These are phyloP conservation scores for Eretmocerus hayati DNA, from an alignment of 2,888 invertebrate species.

Conservation along the genomic window DNA sequence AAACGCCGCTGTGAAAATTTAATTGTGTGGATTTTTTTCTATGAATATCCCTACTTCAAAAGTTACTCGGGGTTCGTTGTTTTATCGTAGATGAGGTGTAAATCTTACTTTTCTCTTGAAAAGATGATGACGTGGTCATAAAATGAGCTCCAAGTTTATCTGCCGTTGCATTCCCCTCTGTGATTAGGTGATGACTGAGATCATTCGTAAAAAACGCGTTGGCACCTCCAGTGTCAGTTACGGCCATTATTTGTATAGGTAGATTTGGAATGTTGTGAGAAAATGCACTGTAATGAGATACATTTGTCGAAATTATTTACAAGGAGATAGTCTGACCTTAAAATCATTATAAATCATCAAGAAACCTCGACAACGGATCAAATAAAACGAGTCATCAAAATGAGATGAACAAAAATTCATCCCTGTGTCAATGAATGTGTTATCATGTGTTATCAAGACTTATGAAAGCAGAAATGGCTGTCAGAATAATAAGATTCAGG, in stretches of 20 bases:
- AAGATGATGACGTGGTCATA: constrained; percentile 80
- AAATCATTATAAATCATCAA: too few species aligned
- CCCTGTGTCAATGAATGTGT: too few species aligned
- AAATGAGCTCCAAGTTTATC: constrained; percentile 86
- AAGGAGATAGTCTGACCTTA: too few species aligned
- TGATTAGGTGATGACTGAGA: constrained; percentile 80
- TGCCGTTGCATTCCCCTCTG: constrained; percentile 88
- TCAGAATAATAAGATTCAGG: neutral
- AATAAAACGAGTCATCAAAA: too few species aligned
- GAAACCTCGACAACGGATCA: too few species aligned
- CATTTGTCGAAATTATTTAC: too few species aligned
- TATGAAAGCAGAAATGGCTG: neutral
- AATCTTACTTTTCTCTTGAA: constrained; percentile 73
- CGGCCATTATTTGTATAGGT: constrained; percentile 89
- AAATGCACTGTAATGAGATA: constrained; percentile 70
- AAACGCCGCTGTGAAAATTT: constrained; percentile 66
- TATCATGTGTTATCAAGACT: too few species aligned
- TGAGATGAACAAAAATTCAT: too few species aligned
- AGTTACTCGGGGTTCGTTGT: too few species aligned
- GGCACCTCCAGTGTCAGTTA: constrained; percentile 84
- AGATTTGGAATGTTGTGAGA: constrained; percentile 88
- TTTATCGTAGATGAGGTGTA: too few species aligned
- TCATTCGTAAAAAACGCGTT: constrained; percentile 87
- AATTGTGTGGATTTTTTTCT: neutral
- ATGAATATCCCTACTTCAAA: too few species aligned